phyloP scores from a whole-genome alignment of 2,888 invertebrate genomes.

The Habrosyne pyritoides region DNA sequence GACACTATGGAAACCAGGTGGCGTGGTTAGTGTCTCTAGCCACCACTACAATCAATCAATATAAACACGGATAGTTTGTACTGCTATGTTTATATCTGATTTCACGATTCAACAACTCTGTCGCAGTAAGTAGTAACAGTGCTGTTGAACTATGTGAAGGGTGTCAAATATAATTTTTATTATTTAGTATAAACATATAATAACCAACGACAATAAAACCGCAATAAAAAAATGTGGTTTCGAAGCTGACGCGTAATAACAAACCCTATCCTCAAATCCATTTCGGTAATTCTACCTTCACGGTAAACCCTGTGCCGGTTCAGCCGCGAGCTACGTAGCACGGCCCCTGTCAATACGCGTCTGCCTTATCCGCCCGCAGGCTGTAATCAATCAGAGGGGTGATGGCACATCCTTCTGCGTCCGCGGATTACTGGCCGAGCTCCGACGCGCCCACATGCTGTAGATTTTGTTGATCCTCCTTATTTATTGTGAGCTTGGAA shows the following conservation, averaged over 20 bases:
- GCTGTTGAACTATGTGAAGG: too few relatives aligned
- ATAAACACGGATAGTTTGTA: too few relatives aligned
- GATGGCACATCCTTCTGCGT: background rate
- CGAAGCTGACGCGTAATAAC: background rate
- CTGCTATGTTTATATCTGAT: too few relatives aligned
- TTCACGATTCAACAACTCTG: too few relatives aligned
- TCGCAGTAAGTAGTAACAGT: too few relatives aligned
- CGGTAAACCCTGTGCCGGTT: background rate
- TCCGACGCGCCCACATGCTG: background rate
- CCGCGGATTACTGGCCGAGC: background rate
- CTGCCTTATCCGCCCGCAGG: conserved; percentile 35
- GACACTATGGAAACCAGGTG: too few relatives aligned
- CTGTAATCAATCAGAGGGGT: conserved; percentile 50
- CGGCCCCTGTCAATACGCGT: conserved; percentile 3
- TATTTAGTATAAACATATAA: too few relatives aligned
- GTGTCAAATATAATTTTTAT: too few relatives aligned
- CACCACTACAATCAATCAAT: too few relatives aligned
- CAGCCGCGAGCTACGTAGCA: background rate
- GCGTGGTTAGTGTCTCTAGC: too few relatives aligned
- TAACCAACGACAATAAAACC: too few relatives aligned
- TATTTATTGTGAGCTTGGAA: background rate
- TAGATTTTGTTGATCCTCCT: background rate
- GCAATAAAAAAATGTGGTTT: too few relatives aligned
- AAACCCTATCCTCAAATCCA: background rate
- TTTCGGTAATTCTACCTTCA: background rate